A percentile compares a stretch with the other conserved stretches of the same genome.
These are phyloP conservation scores for Ochlodes sylvanus DNA, from an alignment of 2,888 invertebrate species.

Conservation along the genomic window DNA sequence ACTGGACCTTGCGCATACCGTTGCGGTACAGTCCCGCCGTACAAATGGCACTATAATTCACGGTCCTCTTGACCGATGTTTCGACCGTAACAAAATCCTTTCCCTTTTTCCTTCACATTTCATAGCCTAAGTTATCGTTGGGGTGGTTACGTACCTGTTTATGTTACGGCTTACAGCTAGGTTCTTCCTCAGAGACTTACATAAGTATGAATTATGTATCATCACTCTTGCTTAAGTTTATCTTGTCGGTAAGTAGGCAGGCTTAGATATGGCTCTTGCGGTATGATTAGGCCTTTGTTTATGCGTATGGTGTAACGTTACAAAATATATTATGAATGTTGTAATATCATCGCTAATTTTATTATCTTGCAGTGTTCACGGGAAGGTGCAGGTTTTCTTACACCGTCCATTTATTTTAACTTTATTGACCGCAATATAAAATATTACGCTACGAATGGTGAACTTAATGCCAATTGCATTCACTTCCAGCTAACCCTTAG, in stretches of 20 bases:
- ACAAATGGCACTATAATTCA: slow-evolving; percentile 62
- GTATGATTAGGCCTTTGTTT: slow-evolving; percentile 4
- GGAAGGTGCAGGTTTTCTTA: too few species aligned
- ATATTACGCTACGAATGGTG: too few species aligned
- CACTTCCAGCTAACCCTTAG: too few species aligned
- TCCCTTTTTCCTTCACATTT: slow-evolving; percentile 56
- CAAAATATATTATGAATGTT: not conserved
- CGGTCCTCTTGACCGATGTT: slow-evolving; percentile 60
- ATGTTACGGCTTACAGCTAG: slow-evolving; percentile 39
- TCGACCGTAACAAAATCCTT: slow-evolving; percentile 58
- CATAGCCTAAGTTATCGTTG: slow-evolving; percentile 55
- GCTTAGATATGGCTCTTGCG: not conserved
- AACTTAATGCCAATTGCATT: too few species aligned
- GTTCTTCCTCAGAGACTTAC: slow-evolving; percentile 27
- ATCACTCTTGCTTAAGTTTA: slow-evolving; percentile 26
- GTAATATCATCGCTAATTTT: not conserved
- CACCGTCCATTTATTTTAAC: too few species aligned
- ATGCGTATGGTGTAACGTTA: not conserved
- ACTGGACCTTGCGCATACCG: slow-evolving; percentile 43
- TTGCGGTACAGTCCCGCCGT: slow-evolving; percentile 41
- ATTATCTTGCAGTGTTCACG: not conserved
- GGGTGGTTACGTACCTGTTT: slow-evolving; percentile 41
- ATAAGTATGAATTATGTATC: slow-evolving; percentile 28
- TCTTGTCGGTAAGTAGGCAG: slow-evolving; percentile 12
- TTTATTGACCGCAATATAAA: too few species aligned